A percentile compares a stretch with the other conserved stretches of the same genome.
Conservation (phyloP, 2,797 vertebrate species). For the Carduelis carduelis region DNA sequence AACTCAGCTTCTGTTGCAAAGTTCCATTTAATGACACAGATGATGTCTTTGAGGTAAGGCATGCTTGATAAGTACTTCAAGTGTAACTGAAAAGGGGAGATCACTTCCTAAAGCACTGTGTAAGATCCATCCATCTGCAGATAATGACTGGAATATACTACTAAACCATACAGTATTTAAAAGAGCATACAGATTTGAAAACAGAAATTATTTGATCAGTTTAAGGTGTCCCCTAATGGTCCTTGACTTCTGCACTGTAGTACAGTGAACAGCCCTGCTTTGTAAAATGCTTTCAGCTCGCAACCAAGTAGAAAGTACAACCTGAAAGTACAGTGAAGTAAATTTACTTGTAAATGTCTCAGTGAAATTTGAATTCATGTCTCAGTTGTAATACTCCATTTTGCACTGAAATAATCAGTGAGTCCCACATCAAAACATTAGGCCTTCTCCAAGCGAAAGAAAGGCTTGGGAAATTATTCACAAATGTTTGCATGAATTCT, state of each 20-base stretch:
- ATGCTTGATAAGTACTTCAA: not conserved
- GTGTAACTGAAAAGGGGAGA: not conserved
- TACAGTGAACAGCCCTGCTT: not conserved
- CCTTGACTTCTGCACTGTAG: not conserved
- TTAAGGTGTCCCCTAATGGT: not conserved
- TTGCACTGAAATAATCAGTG: not conserved
- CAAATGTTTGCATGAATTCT: conserved; percentile 53
- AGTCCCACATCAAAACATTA: not conserved
- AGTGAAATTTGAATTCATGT: not conserved
- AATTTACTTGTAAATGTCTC: not conserved
- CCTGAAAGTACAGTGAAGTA: not conserved
- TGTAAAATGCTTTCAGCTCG: not conserved
- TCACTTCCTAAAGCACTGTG: not conserved
- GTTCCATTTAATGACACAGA: not conserved
- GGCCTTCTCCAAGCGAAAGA: not conserved
- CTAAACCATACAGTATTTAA: not conserved
- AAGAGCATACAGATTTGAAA: not conserved
- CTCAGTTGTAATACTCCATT: not conserved
- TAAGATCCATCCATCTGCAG: not conserved
- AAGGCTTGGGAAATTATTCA: conserved; percentile 36
- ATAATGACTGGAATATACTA: not conserved
- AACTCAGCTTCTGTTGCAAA: not conserved
- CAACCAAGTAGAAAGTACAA: not conserved
- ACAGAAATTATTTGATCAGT: not conserved
- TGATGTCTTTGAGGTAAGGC: not conserved